A percentile compares a stretch with the other conserved stretches of the same genome.
These are phyloP conservation scores for Clunio marinus DNA, from an alignment of 2,888 invertebrate genomes.

Conservation along the genomic window DNA sequence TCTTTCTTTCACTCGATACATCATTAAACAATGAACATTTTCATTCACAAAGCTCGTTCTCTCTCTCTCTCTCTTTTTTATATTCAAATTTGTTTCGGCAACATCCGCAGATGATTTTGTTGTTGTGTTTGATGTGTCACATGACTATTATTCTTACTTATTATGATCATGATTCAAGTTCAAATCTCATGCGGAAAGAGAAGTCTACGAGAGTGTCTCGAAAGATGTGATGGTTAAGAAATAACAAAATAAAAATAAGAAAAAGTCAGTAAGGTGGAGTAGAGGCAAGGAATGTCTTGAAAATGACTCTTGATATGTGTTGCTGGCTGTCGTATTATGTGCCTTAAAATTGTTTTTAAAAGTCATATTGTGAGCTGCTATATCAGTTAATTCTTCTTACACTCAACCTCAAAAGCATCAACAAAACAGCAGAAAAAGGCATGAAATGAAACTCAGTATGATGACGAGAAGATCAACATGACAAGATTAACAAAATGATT, in stretches of 20 bases:
- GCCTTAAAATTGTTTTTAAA: slow-evolving; percentile 25
- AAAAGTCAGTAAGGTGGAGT: slow-evolving; percentile 23
- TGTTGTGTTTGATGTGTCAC: slow-evolving; percentile 13
- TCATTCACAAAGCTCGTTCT: neutral
- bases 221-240: neutral
- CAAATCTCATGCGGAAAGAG: neutral
- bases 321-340: slow-evolving; percentile 22
- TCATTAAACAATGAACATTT: neutral
- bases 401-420: neutral
- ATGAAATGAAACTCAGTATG: neutral
- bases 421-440: neutral
- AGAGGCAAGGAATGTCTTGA: slow-evolving; percentile 7
- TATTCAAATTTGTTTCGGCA: slow-evolving; percentile 7
- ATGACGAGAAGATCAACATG: slow-evolving; percentile 36
- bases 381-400: slow-evolving; percentile 17
- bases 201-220: neutral
- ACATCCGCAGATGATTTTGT: slow-evolving; percentile 6
- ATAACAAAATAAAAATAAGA: too few relatives aligned
- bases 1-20: neutral
- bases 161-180: slow-evolving; percentile 9
- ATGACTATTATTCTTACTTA: slow-evolving; percentile 21
- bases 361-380: slow-evolving; percentile 21
- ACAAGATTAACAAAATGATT: slow-evolving; percentile 37
- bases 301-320: neutral
- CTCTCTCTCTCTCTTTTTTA: neutral